Conservation (phyloP, 2,113 vertebrate genomes). For the Hemiscyllium ocellatum region DNA sequence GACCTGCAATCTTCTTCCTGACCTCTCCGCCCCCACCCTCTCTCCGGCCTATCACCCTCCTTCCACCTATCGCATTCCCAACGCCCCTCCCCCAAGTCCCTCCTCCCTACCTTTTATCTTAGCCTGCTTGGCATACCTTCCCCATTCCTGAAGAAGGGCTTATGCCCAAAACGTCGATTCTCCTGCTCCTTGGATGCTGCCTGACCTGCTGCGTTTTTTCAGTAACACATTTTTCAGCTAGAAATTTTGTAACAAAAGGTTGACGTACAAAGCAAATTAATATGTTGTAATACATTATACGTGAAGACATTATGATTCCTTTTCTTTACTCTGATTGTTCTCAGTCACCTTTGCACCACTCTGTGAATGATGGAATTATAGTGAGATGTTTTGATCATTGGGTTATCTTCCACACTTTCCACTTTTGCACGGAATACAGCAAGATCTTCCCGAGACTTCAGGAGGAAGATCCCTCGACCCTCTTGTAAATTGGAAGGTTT, state of each 20-base stretch:
- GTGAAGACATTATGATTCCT: background rate
- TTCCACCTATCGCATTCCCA: too few relatives aligned
- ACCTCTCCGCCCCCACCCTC: too few relatives aligned
- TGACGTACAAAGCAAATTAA: background rate
- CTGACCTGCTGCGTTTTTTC: too few relatives aligned
- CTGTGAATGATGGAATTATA: slow-evolving; percentile 52
- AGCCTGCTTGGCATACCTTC: too few relatives aligned
- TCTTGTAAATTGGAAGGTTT: slow-evolving; percentile 75
- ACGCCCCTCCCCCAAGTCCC: too few relatives aligned
- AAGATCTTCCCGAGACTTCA: slow-evolving; percentile 59
- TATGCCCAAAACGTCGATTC: too few relatives aligned
- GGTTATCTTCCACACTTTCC: slow-evolving; percentile 46
- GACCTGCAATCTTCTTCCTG: too few relatives aligned
- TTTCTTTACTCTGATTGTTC: background rate
- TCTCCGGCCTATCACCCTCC: too few relatives aligned
- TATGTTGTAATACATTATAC: background rate
- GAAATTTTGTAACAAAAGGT: background rate
- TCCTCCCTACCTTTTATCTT: too few relatives aligned
- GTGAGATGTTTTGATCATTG: slow-evolving; percentile 41
- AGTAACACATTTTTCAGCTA: too few relatives aligned
- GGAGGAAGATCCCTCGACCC: slow-evolving; percentile 79
- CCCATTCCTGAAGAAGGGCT: too few relatives aligned
- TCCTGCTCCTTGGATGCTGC: too few relatives aligned
- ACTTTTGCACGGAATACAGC: slow-evolving; percentile 55
- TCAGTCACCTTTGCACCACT: slow-evolving; percentile 69